Evolutionary conservation across 2,888 invertebrate species (phyloP), one percentile per base, ranked within the genome.

Genomic region (Argyresthia albistria): DNA sequence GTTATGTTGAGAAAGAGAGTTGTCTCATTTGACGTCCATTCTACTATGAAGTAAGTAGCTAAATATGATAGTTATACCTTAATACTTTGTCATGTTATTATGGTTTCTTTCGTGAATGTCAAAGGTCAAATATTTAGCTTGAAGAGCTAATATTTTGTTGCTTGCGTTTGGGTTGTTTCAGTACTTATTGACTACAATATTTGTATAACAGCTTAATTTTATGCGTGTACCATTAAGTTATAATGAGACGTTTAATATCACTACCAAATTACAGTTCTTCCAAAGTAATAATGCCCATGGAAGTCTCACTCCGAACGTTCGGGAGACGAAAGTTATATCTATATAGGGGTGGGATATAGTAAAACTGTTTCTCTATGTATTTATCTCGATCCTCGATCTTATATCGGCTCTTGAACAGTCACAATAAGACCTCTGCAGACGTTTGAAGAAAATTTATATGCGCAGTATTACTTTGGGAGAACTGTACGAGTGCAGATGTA

Each of bases 71-170:
- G 9, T 9, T 39, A 9, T 39, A 39, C 10, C 39, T 4, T 25
- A 54, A 58, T 60, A 59, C 35, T 64, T 66, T 71, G 65, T 70
- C 73, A 73, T 35, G 35, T 12, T 12, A 47, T 25, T 1, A n/a
- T 47, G 25, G 8, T n/a, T n/a, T n/a, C n/a, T 11, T 46, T 10
- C 35, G 47, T 47, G 4, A 2, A 47, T 12, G 47, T 12, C 6
- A n/a, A 47, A n/a, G 47, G 47, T 12, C 25, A 25, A 6, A 25
- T 25, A 25, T 8, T 36, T 25, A 4, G 25, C 6, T 25, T 25
- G 25, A 25, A 4, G 25, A 6, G 25, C 6, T 25, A 25, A 35
- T 16, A 35, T 36, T 47, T 11, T 25, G 10, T 47, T 47, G n/a
- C 6, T 47, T 1, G 35, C 35, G 12, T 25, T 6, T 25, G 47